Evolutionary conservation across 2,888 invertebrate genomes (phyloP).

Genomic region (Perithous albicinctus): DNA sequence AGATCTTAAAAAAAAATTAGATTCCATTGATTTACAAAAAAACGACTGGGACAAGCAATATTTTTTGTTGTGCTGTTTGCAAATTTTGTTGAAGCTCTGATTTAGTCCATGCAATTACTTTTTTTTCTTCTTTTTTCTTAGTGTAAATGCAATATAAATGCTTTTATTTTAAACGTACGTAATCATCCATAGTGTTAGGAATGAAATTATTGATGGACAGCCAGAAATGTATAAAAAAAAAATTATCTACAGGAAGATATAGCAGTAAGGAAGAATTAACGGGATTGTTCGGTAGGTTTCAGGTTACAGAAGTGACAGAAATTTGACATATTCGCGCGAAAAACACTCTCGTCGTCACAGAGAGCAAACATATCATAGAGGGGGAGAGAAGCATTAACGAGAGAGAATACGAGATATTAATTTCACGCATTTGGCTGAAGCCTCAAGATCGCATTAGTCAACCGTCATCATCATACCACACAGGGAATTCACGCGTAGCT

Average conservation of each 20-base stretch:
- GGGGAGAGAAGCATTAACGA: constrained; percentile 47
- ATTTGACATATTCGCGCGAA: constrained; percentile 55
- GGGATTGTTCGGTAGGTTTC: constrained; percentile 9
- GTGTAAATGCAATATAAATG: constrained; percentile 1
- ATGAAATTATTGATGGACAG: neutral
- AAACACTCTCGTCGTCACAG: no score
- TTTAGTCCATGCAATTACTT: no score
- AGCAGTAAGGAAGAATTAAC: constrained; percentile 25
- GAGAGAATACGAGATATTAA: constrained; percentile 54
- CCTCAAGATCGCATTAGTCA: constrained; percentile 65
- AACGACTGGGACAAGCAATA: no score
- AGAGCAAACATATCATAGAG: neutral
- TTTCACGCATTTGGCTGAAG: constrained; percentile 66
- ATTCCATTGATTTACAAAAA: no score
- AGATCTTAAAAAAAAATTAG: no score
- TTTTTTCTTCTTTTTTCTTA: no score
- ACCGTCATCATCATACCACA: constrained; percentile 57
- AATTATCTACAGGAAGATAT: constrained; percentile 10
- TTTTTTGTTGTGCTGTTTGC: no score
- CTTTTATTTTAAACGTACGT: constrained; percentile 46
- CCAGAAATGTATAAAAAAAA: constrained; percentile 13
- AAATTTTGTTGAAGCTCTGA: no score
- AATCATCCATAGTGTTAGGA: constrained; percentile 42
- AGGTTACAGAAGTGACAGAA: constrained; percentile 56
- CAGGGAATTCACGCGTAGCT: constrained; percentile 6